Evolutionary conservation across 2,888 invertebrate species (phyloP), one percentile per base, ranked within the genome.

Genomic region (Hypomecis punctinalis): DNA sequence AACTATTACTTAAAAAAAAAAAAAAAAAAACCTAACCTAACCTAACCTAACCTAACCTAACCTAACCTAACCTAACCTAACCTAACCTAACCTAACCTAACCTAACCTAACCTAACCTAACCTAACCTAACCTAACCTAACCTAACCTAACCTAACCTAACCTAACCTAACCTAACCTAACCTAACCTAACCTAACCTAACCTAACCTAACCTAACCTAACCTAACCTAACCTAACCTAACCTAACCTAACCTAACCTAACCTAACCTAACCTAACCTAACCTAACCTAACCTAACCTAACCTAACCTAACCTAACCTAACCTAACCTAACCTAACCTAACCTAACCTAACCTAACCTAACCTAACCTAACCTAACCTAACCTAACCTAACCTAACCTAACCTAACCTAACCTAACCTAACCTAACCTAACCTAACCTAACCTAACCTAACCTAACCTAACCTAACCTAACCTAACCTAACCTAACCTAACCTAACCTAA

Each of bases 261-360:
- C 56, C 78, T 78, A 77, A 80, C 78, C 78, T 76, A 77, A 56
- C 78, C 76, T 74, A 76, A 77, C 77, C 78, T 69, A 76, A 78
- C 75, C 74, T 75, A 75, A 76, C 73, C 74, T 71, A 74, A 76
- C 75, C 73, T 71, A 76, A 74, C 75, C 73, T 73, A 76, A 73
- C 76, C 72, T 73, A 75, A 74, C 74, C 70, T 69, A 68, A 69
- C 73, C 70, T 69, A 72, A 75, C 71, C 74, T 70, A 74, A 77
- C 75, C 76, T 73, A 73, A 72, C 73, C 72, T 70, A 74, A 73
- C 71, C 72, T 72, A 72, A 74, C 74, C 72, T 75, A 74, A 73
- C 76, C 56, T 73, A 75, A 75, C 70, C 69, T 72, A 74, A 74
- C 74, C 71, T 72, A 74, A 72, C 72, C 72, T 56, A 61, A 60